Conservation (phyloP, 2,113 vertebrate species). For the Leucopsar rothschildi region DNA sequence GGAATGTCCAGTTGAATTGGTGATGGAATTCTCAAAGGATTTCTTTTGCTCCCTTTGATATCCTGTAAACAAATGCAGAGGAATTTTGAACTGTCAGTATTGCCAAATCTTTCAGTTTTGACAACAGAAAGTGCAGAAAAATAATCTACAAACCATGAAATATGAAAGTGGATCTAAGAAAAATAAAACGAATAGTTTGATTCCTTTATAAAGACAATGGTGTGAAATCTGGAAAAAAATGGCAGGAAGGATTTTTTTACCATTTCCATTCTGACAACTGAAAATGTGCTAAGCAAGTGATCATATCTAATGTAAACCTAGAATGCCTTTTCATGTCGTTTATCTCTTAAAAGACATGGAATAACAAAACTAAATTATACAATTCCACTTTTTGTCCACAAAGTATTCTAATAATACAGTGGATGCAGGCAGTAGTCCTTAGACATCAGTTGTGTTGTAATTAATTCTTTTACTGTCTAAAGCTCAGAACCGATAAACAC, state of each 20-base stretch:
- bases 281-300: background rate
- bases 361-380: background rate
- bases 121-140: background rate
- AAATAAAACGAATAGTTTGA: background rate
- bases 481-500: background rate
- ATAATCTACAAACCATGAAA: background rate
- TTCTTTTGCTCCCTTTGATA: background rate
- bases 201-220: background rate
- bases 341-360: background rate
- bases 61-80: background rate
- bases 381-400: background rate
- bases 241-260: background rate
- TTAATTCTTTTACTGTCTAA: background rate
- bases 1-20: background rate
- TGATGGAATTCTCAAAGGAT: background rate
- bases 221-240: background rate
- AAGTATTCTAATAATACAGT: background rate
- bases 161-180: background rate
- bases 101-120: background rate
- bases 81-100: background rate
- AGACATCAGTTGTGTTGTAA: background rate
- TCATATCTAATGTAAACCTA: background rate
- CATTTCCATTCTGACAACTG: background rate
- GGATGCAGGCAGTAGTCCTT: background rate
- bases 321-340: fast-evolving